A percentile compares a stretch with the other conserved stretches of the same genome.
Evolutionary conservation across 1,140 invertebrate species (phyloP).

Genomic region (Gonioctena quinquepunctata): DNA sequence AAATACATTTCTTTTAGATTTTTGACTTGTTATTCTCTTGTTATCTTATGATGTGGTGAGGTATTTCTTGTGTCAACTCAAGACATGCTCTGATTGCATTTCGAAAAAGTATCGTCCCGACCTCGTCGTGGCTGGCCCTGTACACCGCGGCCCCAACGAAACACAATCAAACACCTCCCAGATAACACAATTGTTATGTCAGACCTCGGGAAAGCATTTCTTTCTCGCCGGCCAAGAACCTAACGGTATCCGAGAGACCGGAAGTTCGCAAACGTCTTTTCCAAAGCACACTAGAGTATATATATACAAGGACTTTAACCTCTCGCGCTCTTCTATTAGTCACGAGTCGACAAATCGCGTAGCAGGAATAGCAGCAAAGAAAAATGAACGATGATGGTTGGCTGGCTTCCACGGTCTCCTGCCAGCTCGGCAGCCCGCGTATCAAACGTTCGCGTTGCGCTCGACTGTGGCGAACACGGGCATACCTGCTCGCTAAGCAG

Average conservation of each 20-base stretch:
- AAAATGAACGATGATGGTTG: slow-evolving; percentile 1
- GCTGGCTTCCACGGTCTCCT: not conserved
- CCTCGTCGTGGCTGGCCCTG: too few species aligned
- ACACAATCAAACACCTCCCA: not conserved
- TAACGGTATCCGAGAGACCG: slow-evolving; percentile 5
- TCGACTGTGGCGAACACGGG: not conserved
- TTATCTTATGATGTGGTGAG: too few species aligned
- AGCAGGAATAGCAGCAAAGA: slow-evolving; percentile 4
- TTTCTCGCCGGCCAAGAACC: not conserved
- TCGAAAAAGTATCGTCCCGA: too few species aligned
- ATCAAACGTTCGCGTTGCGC: not conserved
- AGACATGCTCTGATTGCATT: too few species aligned
- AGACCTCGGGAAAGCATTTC: not conserved
- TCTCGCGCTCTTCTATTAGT: slow-evolving; percentile 5
- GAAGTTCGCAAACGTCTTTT: slow-evolving; percentile 4
- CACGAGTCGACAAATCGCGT: slow-evolving; percentile 11
- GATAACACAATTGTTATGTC: not conserved
- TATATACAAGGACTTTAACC: slow-evolving; percentile 8
- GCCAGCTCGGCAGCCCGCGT: not conserved
- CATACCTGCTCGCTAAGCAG: not conserved
- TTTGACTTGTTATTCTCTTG: too few species aligned
- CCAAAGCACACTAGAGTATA: not conserved
- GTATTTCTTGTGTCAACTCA: too few species aligned
- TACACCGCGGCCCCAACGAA: too few species aligned
- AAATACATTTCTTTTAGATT: too few species aligned